These are phyloP conservation scores for Branchipolynoe longqiensis DNA, from an alignment of 2,888 invertebrate genomes.

Conservation along the genomic window DNA sequence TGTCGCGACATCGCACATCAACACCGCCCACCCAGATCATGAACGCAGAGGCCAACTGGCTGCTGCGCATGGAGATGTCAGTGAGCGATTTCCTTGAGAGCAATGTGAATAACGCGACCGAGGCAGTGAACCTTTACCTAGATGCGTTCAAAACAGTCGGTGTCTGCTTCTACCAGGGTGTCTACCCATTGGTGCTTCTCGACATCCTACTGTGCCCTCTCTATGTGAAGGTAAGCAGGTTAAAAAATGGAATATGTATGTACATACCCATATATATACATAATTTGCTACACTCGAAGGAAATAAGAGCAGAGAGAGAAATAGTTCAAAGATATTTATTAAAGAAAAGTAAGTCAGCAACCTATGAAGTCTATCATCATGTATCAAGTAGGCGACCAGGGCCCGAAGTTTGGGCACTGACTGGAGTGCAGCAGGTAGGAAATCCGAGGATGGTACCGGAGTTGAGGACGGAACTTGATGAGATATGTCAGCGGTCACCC, in stretches of 20 bases:
- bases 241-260: neutral
- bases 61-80: constrained; percentile 59
- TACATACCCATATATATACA: too few relatives aligned
- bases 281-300: too few relatives aligned
- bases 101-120: constrained; percentile 3
- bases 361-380: too few relatives aligned
- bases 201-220: constrained; percentile 61
- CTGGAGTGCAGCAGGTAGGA: too few relatives aligned
- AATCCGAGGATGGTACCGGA: too few relatives aligned
- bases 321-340: too few relatives aligned
- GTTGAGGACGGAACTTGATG: too few relatives aligned
- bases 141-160: constrained; percentile 59
- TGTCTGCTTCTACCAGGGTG: constrained; percentile 60
- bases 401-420: too few relatives aligned
- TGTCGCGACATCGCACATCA: constrained; percentile 60
- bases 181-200: constrained; percentile 64
- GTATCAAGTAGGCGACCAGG: too few relatives aligned
- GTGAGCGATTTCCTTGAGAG: constrained; percentile 61
- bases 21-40: constrained; percentile 21
- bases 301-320: too few relatives aligned
- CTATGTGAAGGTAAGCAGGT: constrained; percentile 46
- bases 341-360: too few relatives aligned
- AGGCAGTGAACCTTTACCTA: constrained; percentile 58
- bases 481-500: too few relatives aligned
- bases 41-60: constrained; percentile 62